A percentile compares a stretch with the other conserved stretches of the same genome.
Conservation (phyloP, 2,113 vertebrate species). For the Corythaeola cristata region DNA sequence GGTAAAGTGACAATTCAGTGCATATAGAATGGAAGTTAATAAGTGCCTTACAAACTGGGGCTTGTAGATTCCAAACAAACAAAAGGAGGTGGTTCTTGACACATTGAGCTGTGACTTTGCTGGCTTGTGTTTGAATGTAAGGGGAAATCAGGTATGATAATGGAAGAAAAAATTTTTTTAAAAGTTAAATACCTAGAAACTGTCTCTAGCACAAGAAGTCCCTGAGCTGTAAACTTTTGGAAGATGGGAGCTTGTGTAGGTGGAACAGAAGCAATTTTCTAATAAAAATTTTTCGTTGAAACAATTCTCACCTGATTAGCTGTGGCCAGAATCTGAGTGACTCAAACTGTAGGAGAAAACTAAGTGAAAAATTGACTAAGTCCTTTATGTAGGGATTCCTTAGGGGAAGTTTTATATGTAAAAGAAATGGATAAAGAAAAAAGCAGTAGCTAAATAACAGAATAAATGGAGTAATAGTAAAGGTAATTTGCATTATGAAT, state of each 20-base stretch:
- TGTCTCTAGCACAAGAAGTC: background rate
- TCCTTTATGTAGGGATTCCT: background rate
- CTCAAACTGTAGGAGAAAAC: background rate
- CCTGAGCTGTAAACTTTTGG: background rate
- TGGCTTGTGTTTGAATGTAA: background rate
- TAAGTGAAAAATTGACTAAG: background rate
- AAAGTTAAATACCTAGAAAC: background rate
- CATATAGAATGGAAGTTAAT: background rate
- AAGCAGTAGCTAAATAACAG: background rate
- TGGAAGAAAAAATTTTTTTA: background rate
- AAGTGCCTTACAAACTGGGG: background rate
- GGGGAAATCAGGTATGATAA: background rate
- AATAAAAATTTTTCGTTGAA: background rate
- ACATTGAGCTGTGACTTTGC: background rate
- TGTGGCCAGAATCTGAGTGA: background rate
- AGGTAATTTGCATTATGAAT: background rate
- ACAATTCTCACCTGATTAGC: background rate
- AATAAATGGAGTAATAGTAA: background rate
- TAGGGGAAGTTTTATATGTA: background rate
- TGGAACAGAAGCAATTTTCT: background rate
- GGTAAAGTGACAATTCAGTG: background rate
- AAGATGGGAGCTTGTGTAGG: background rate
- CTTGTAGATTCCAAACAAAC: background rate
- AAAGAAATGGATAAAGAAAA: background rate
- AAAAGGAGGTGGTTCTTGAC: background rate